Conservation (phyloP, 2,888 invertebrate species). For the Spodoptera littoralis region DNA sequence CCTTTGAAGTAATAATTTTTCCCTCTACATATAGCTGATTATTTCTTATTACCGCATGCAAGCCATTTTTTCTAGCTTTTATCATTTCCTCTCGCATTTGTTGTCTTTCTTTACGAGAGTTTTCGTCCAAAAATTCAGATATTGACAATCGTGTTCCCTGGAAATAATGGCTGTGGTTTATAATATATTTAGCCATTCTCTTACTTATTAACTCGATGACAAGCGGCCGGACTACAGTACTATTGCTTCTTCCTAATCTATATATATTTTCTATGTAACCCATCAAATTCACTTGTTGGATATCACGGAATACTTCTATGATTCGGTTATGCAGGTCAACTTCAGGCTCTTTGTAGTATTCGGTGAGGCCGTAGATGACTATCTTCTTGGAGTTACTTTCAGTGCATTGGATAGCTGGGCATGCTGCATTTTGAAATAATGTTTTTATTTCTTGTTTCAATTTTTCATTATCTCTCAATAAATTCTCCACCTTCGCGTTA, state of each 20-base stretch:
- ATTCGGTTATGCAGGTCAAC: too few relatives aligned
- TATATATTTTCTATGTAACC: conserved; percentile 8
- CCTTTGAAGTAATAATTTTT: too few relatives aligned
- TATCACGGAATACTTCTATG: background rate
- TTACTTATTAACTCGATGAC: conserved; percentile 1
- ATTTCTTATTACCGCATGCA: too few relatives aligned
- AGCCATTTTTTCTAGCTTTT: too few relatives aligned
- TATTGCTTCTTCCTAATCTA: conserved; percentile 1
- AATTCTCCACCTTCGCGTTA: background rate
- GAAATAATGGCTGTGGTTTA: conserved; percentile 1
- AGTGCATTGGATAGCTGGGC: background rate
- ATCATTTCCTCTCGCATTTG: too few relatives aligned
- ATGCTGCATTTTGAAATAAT: background rate
- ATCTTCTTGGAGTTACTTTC: conserved; percentile 1
- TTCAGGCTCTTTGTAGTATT: too few relatives aligned
- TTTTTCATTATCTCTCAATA: conserved; percentile 9
- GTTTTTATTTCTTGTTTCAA: conserved; percentile 4
- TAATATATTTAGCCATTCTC: background rate
- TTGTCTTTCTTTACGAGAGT: too few relatives aligned
- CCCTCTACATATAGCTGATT: too few relatives aligned
- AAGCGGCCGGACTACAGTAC: background rate
- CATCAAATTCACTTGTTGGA: background rate
- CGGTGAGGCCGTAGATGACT: background rate
- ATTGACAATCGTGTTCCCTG: conserved; percentile 8
- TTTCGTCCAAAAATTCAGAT: conserved; percentile 7